Base-by-base conservation (phyloP, 1,140 invertebrate genomes). In the Hormaphis cornu region DNA sequence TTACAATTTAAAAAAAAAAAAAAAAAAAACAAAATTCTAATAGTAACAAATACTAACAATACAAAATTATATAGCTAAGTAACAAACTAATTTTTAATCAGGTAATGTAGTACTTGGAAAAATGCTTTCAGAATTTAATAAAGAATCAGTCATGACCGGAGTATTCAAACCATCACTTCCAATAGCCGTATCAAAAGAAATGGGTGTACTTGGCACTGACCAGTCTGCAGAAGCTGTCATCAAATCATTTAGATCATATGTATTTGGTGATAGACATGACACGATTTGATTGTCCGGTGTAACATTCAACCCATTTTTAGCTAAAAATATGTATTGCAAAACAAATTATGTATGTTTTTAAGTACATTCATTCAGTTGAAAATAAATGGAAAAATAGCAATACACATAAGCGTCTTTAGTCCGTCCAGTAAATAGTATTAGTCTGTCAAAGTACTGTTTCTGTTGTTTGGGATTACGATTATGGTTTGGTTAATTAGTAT, bases 281-380 rank as follows among this genome's bases (percentile, higher is more conserved):
- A 66, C 61, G 50, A 66, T 66, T 50, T 66, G 61, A 50, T 66
- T 66, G 14, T 66, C 61, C 20, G 40, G 44, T 35, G 61, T 66
- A 30, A 66, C 61, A 35, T 66, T 66, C 14, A 66, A 22, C 8
- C 28, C 61, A 66, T 66, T 66, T 48, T 66, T 66, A 1, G 30
- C 61, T 66, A 35, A 35, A 50, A 66, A 26, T 20, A 16, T n/a
- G n/a, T 8, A 30, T 56, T 12, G 37, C 35, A 58, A 14, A 14
- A 56, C 16, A 56, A 56, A 56, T 22, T 1, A 56, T 37, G 35
- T 24, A 20, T 14, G 10, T 1, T 54, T 56, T 18, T 35, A 18
- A 20, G 3, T 28, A 20, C 20, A 20, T 7, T 8, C 6, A 44
- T 7, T 44, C 16, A 42, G 18, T 44, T 44, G 7, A 20, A 44